A percentile compares a stretch with the other conserved stretches of the same genome.
phyloP scores from a whole-genome alignment of 2,797 vertebrate species.

The Catostomus latipinnis region DNA sequence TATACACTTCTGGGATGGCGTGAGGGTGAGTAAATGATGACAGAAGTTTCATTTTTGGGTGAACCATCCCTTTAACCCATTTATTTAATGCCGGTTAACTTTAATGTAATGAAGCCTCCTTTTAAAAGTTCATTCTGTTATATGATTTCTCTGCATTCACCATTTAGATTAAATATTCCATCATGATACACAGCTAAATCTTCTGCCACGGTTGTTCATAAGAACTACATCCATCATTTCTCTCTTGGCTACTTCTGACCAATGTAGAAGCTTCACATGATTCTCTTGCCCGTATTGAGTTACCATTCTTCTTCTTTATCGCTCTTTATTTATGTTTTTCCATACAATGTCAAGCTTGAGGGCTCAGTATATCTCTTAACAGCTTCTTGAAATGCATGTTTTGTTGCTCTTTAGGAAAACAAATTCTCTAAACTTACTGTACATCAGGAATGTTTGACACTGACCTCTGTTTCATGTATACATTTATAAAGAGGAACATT shows the following conservation, averaged over 20 bases:
- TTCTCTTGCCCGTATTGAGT: conserved; percentile 1
- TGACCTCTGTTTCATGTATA: too few relatives aligned
- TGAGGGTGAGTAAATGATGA: too few relatives aligned
- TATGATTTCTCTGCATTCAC: conserved; percentile 52
- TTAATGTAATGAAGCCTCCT: too few relatives aligned
- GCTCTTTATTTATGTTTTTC: conserved; percentile 4
- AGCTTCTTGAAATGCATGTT: conserved; percentile 13
- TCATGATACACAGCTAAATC: conserved; percentile 21
- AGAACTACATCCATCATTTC: neutral
- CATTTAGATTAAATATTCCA: conserved; percentile 43
- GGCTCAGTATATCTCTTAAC: neutral
- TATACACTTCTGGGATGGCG: too few relatives aligned
- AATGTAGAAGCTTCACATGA: neutral
- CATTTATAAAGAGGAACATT: too few relatives aligned
- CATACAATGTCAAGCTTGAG: neutral
- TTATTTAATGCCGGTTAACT: too few relatives aligned
- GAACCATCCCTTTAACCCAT: too few relatives aligned
- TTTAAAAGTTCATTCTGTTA: conserved; percentile 36
- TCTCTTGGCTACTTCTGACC: conserved; percentile 8
- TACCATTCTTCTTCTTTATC: conserved; percentile 1
- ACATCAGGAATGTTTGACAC: neutral
- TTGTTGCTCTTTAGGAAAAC: neutral
- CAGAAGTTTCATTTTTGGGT: too few relatives aligned
- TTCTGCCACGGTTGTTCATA: conserved; percentile 28
- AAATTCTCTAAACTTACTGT: neutral